Conservation (phyloP, 2,888 invertebrate species). For the Macrophya alboannulata region DNA sequence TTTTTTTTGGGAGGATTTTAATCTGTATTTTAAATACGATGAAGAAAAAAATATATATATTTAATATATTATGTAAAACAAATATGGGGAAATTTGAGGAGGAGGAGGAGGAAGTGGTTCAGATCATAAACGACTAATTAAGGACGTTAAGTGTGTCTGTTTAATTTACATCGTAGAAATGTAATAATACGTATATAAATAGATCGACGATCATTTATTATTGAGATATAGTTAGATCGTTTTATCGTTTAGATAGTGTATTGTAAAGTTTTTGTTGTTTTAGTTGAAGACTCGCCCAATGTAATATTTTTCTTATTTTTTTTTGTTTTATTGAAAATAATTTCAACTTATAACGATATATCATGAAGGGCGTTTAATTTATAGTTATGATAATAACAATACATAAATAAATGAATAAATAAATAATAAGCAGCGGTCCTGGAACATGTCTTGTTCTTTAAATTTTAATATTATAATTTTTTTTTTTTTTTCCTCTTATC, state of each 20-base stretch:
- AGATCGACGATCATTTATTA: not conserved
- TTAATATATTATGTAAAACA: not conserved
- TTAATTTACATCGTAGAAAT: not conserved
- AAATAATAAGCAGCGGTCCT: too few relatives aligned
- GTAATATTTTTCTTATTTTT: not conserved
- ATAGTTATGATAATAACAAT: not conserved
- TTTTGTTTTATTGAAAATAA: not conserved
- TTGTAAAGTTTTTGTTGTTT: not conserved
- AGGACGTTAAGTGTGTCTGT: not conserved
- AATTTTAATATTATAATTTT: not conserved
- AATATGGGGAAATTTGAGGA: too few relatives aligned
- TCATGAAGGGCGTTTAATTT: not conserved
- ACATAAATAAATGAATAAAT: too few relatives aligned
- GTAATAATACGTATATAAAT: not conserved
- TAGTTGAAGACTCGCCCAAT: not conserved
- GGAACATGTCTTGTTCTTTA: too few relatives aligned
- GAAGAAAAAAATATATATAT: constrained; percentile 2
- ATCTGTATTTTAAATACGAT: constrained; percentile 9
- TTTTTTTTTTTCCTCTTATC: not conserved
- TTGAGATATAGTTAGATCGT: too few relatives aligned
- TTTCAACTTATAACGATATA: too few relatives aligned
- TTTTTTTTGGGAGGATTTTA: not conserved
- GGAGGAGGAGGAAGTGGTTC: too few relatives aligned
- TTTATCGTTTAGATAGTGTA: not conserved
- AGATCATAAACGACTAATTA: too few relatives aligned